Base-by-base conservation (phyloP, 2,113 vertebrate species). In the Nycticebus coucang region DNA sequence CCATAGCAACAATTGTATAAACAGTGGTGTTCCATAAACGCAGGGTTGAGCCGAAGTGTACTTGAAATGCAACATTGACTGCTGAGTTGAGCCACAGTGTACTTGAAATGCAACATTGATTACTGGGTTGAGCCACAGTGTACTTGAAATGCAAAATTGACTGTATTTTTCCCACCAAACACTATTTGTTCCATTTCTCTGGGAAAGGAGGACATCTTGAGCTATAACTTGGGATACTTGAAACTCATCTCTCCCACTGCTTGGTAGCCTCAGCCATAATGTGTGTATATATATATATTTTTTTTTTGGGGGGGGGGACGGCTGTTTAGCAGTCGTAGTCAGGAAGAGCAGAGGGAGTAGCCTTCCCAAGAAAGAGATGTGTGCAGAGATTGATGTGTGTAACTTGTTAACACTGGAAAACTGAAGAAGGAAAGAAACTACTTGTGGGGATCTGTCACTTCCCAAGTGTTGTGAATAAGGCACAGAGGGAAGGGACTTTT, bases 131-230 rank as follows among this genome's bases (percentile, higher is more conserved):
- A 50, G 45, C 45, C 7, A 9, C 7, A 1, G 45, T 50, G 45
- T 50, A 50, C 45, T 50, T 9, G 7, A 50, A 50, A 50, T 50
- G 45, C 45, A 50, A 50, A 7, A 8, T 28, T 26, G 74, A 62
- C 68, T 13, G 41, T n/a, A 6, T 9, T 17, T 1, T 83, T 93
- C 87, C 91, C 79, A 89, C 57, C 80, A 80, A 66, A 45, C n/a
- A 41, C 69, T 82, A 86, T 89, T 93, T 89, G 71, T 82, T 83
- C 75, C 82, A n/a, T 37, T 26, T 69, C 45, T 95, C 87, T 93
- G 80, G 93, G 83, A 87, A 92, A 93, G 75, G 79, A 24, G 45
- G 37, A 28, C 77, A 89, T 45, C 50, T 53, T 79, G 81, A 69
- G 60, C 15, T 55, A 2, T 55, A 55, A 55, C 55, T 50, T 78